A percentile compares a stretch with the other conserved stretches of the same genome.
Conservation (phyloP, 2,888 invertebrate species). For the Hypomecis punctinalis region DNA sequence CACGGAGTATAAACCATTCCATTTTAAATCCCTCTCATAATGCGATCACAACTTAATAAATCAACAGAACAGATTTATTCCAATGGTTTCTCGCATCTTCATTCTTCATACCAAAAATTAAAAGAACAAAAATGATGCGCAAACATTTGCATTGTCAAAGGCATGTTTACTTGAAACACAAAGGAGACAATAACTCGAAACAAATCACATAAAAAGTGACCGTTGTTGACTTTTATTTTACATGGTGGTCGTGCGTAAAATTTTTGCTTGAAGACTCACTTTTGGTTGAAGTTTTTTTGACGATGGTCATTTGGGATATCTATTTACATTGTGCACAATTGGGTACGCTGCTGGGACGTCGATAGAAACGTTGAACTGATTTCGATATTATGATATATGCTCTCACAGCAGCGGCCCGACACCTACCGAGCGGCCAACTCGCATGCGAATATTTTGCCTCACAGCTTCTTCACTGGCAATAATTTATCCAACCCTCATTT, state of each 20-base stretch:
- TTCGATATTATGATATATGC: conserved; percentile 57
- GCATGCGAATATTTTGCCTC: conserved; percentile 62
- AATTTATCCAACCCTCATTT: conserved; percentile 74
- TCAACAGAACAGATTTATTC: conserved; percentile 14
- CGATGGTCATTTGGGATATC: conserved; percentile 44
- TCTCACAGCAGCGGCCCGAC: conserved; percentile 67
- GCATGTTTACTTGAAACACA: conserved; percentile 40
- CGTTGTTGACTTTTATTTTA: conserved; percentile 32
- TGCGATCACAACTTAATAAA: not conserved
- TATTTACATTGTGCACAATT: conserved; percentile 49
- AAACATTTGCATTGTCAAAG: conserved; percentile 37
- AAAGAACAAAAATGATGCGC: conserved; percentile 20
- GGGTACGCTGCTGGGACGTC: conserved; percentile 41
- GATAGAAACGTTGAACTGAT: conserved; percentile 53
- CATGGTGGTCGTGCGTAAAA: conserved; percentile 39
- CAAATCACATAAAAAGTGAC: conserved; percentile 36
- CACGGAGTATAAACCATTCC: too few species aligned
- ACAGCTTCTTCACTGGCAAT: conserved; percentile 66
- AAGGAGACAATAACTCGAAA: conserved; percentile 39
- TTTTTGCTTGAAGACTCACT: conserved; percentile 62
- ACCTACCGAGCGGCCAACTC: conserved; percentile 65
- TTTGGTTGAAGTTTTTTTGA: conserved; percentile 48
- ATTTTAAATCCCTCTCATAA: not conserved
- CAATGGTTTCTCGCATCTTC: conserved; percentile 24
- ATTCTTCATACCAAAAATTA: conserved; percentile 25